A percentile compares a stretch with the other conserved stretches of the same genome.
Conservation (phyloP, 2,888 invertebrate genomes). For the Drosophila neutralis region DNA sequence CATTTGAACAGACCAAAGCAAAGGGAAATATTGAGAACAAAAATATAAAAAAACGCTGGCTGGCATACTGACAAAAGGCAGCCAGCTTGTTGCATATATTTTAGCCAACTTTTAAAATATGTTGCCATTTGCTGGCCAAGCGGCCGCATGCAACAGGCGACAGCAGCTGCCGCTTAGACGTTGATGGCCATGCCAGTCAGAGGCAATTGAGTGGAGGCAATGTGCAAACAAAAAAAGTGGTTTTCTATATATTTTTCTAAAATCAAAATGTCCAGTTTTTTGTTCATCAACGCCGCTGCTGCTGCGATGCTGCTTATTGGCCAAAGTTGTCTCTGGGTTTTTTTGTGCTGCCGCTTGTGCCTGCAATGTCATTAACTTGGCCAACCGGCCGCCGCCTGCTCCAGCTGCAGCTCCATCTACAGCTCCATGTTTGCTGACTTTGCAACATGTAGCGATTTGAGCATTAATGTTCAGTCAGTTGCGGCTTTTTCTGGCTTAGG, state of each 20-base stretch:
- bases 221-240: slow-evolving; percentile 67
- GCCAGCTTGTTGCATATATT: slow-evolving; percentile 71
- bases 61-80: slow-evolving; percentile 35
- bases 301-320: slow-evolving; percentile 63
- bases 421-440: slow-evolving; percentile 71
- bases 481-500: slow-evolving; percentile 32
- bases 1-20: slow-evolving; percentile 21
- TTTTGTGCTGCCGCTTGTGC: slow-evolving; percentile 38
- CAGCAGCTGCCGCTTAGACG: slow-evolving; percentile 57
- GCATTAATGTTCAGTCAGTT: slow-evolving; percentile 78
- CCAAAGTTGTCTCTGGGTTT: slow-evolving; percentile 78
- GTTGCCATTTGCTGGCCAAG: slow-evolving; percentile 55
- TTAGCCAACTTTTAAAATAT: slow-evolving; percentile 73
- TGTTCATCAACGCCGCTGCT: slow-evolving; percentile 77
- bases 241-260: slow-evolving; percentile 82
- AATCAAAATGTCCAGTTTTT: slow-evolving; percentile 81
- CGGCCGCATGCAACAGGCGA: slow-evolving; percentile 48
- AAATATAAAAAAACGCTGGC: slow-evolving; percentile 14
- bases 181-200: slow-evolving; percentile 68
- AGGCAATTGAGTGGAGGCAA: slow-evolving; percentile 20
- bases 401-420: slow-evolving; percentile 36
- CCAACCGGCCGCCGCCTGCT: slow-evolving; percentile 32
- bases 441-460: slow-evolving; percentile 82
- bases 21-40: slow-evolving; percentile 11
- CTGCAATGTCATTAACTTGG: slow-evolving; percentile 80